These are phyloP conservation scores for Macrotrachela quadricornifera DNA, from an alignment of 1,140 invertebrate species.

Conservation along the genomic window DNA sequence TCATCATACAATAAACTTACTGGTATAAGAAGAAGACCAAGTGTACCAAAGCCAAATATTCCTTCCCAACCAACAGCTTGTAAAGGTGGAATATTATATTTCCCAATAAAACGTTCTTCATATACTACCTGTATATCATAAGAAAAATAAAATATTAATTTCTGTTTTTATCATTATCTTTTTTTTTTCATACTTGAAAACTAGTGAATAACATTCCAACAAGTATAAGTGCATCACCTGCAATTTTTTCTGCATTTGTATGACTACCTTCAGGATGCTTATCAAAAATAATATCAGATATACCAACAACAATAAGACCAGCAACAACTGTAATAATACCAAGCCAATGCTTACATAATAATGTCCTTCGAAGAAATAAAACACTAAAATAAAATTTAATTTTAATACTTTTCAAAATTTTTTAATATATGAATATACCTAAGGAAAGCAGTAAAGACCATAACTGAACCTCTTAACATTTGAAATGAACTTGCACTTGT, in stretches of 20 bases:
- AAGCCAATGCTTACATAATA: conserved; percentile 48
- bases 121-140: conserved; percentile 60
- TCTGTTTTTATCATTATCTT: too few relatives aligned
- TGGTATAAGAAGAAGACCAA: neutral
- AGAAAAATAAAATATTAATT: neutral
- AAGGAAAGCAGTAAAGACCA: conserved; percentile 53
- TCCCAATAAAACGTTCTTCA: conserved; percentile 67
- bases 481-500: conserved; percentile 85
- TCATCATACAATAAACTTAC: neutral
- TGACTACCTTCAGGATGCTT: conserved; percentile 29
- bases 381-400: conserved; percentile 41
- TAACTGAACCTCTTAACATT: conserved; percentile 79
- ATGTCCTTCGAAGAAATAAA: conserved; percentile 51
- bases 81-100: conserved; percentile 55
- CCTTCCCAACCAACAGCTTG: conserved; percentile 75
- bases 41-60: conserved; percentile 14
- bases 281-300: conserved; percentile 44
- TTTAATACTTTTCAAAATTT: neutral
- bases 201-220: neutral
- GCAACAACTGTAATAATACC: conserved; percentile 57
- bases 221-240: neutral
- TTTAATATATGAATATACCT: neutral
- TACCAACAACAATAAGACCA: conserved; percentile 58
- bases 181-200: neutral
- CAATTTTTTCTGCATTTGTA: conserved; percentile 27